phyloP scores from a whole-genome alignment of 2,113 vertebrate species.

The Dicerorhinus sumatrensis region DNA sequence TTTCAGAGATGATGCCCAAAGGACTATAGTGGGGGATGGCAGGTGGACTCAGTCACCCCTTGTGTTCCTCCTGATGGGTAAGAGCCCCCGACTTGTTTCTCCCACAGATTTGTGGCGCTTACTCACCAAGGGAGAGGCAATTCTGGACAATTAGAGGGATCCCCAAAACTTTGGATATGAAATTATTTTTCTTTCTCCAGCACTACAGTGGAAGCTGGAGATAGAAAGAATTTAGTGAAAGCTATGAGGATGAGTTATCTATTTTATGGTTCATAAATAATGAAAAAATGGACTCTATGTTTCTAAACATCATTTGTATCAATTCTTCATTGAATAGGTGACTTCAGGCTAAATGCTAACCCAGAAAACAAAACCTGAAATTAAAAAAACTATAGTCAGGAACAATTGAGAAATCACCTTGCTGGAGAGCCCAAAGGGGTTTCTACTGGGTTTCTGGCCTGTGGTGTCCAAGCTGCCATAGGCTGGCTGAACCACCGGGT shows the following conservation, averaged over 20 bases:
- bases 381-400: constrained; percentile 3
- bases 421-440: neutral
- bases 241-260: constrained; percentile 51
- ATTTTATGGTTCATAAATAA: constrained; percentile 63
- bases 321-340: constrained; percentile 51
- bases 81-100: neutral
- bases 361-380: constrained; percentile 44
- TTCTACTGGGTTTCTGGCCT: neutral
- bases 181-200: constrained; percentile 6
- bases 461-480: neutral
- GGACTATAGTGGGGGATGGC: neutral
- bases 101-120: neutral
- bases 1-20: neutral
- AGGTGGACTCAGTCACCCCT: neutral
- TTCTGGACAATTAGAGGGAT: constrained; percentile 16
- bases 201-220: neutral
- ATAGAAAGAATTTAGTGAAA: constrained; percentile 50
- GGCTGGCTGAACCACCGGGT: neutral
- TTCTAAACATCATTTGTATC: constrained; percentile 64
- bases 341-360: constrained; percentile 68
- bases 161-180: neutral
- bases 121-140: neutral
- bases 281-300: constrained; percentile 58
- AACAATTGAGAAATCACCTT: constrained; percentile 49
- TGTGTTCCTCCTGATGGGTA: neutral